phyloP scores from a whole-genome alignment of 2,797 vertebrate genomes.

The Enteromius viviparus region DNA sequence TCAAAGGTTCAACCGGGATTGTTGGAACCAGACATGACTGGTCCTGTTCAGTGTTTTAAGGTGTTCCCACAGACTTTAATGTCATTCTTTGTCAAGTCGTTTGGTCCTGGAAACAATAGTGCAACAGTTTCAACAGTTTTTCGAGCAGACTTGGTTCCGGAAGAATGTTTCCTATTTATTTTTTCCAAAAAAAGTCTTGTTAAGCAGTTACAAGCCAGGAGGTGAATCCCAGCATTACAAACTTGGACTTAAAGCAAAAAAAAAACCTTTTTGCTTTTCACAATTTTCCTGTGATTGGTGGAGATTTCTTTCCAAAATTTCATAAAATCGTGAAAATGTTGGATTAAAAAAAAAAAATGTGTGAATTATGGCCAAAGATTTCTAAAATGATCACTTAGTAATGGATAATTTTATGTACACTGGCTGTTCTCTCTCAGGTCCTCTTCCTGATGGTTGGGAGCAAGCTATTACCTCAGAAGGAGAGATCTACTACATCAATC shows the following conservation, averaged over 20 bases:
- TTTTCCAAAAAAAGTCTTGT: neutral
- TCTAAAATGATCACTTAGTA: slow-evolving; percentile 3
- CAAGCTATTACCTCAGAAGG: slow-evolving; percentile 97
- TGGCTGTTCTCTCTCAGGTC: slow-evolving; percentile 80
- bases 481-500: slow-evolving; percentile 99
- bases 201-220: neutral
- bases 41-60: slow-evolving; percentile 73
- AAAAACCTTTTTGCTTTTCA: neutral
- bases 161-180: neutral
- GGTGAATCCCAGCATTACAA: neutral
- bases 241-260: neutral
- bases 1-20: slow-evolving; percentile 65
- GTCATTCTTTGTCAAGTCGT: slow-evolving; percentile 19
- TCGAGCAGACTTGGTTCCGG: neutral
- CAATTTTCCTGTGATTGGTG: neutral
- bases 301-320: neutral
- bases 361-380: slow-evolving; percentile 14
- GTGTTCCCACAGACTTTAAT: neutral
- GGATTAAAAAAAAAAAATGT: neutral
- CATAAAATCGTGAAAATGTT: neutral
- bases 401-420: slow-evolving; percentile 34
- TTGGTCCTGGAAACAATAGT: slow-evolving; percentile 5
- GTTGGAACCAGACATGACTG: slow-evolving; percentile 67
- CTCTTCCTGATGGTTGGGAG: slow-evolving; percentile 98
- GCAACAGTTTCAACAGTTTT: too few relatives aligned